Evolutionary conservation across 2,113 vertebrate species (phyloP).

Genomic region (Kobus ellipsiprymnus): DNA sequence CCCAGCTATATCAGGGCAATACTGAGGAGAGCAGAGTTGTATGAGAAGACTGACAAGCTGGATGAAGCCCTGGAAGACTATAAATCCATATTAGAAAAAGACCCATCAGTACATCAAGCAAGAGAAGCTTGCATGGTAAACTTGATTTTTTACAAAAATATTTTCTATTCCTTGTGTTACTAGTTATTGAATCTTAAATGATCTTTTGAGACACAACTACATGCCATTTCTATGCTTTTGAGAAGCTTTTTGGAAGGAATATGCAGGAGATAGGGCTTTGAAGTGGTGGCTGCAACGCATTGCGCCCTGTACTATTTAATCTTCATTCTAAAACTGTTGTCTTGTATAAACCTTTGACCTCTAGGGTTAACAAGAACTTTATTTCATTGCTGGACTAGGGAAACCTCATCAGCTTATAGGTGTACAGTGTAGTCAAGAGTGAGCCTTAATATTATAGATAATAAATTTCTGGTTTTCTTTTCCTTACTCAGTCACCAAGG

Average conservation of each 20-base stretch:
- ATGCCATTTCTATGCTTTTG: neutral
- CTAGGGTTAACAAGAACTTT: neutral
- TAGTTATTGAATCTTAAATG: constrained; percentile 2
- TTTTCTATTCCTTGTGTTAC: neutral
- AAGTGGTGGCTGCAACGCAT: neutral
- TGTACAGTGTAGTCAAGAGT: neutral
- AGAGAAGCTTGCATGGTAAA: constrained; percentile 91
- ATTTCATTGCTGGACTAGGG: neutral
- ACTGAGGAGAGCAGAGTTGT: constrained; percentile 91
- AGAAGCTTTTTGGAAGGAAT: neutral
- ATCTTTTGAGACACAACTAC: neutral
- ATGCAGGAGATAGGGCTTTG: neutral
- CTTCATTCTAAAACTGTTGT: neutral
- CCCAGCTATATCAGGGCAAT: constrained; percentile 90
- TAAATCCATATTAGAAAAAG: constrained; percentile 88
- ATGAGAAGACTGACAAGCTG: constrained; percentile 94
- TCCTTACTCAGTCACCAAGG: neutral
- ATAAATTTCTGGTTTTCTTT: neutral
- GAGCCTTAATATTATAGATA: neutral
- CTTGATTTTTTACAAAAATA: neutral
- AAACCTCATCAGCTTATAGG: neutral
- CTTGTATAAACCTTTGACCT: neutral
- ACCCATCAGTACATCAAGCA: constrained; percentile 85
- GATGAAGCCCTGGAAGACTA: constrained; percentile 97
- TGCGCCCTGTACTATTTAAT: neutral